These are phyloP conservation scores for Nothocercus julius DNA, from an alignment of 2,113 vertebrate genomes.

Conservation along the genomic window DNA sequence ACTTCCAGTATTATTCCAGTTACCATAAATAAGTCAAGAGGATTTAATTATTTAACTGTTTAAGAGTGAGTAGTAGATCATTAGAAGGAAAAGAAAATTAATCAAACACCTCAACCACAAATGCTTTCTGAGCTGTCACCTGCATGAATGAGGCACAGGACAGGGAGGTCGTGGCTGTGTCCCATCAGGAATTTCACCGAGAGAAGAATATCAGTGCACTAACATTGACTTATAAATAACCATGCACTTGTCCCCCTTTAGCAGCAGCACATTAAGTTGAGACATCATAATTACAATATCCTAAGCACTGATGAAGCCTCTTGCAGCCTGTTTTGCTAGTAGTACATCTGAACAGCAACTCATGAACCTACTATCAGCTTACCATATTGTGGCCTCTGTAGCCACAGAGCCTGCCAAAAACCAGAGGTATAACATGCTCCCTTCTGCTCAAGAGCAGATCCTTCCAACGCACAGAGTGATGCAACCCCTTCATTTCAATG, in stretches of 20 bases:
- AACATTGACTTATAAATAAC: background rate
- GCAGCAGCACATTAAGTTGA: background rate
- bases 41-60: background rate
- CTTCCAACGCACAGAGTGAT: background rate
- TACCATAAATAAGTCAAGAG: background rate
- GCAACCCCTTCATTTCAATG: background rate
- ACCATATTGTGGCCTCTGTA: background rate
- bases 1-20: background rate
- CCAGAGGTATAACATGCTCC: background rate
- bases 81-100: background rate
- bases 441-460: background rate
- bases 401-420: background rate
- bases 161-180: fast-evolving
- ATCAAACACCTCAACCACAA: background rate
- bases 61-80: background rate
- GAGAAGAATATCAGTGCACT: background rate
- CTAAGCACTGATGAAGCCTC: background rate
- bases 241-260: background rate
- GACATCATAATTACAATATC: background rate
- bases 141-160: fast-evolving
- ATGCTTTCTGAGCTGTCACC: background rate
- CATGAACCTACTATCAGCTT: background rate
- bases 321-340: slow-evolving; percentile 26
- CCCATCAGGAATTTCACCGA: background rate
- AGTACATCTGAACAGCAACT: slow-evolving; percentile 43